phyloP scores from a whole-genome alignment of 2,113 vertebrate genomes.

The Vicugna pacos region DNA sequence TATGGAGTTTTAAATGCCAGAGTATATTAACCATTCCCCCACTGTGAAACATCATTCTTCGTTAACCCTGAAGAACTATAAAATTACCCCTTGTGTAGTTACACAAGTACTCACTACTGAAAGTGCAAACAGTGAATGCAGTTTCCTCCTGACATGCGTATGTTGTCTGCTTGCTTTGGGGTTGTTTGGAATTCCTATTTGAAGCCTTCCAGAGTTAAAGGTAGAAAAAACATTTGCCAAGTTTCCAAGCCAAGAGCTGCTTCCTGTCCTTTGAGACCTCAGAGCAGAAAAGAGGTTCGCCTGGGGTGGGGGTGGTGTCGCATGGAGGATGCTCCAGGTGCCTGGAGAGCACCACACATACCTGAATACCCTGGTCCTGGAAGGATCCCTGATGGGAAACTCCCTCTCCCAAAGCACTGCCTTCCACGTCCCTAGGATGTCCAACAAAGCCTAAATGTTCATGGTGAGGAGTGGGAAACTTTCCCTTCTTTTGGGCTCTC shows the following conservation, averaged over 20 bases:
- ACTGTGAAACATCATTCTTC: background rate
- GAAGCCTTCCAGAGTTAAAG: background rate
- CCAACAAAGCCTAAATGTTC: constrained; percentile 16
- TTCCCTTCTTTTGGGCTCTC: background rate
- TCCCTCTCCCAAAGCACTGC: constrained; percentile 50
- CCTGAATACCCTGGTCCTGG: constrained; percentile 41
- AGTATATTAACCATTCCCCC: background rate
- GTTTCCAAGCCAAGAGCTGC: background rate
- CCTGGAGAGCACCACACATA: constrained; percentile 71
- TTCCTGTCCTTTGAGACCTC: constrained; percentile 67
- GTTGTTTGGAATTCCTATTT: background rate
- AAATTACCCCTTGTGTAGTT: constrained; percentile 60
- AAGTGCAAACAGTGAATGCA: background rate
- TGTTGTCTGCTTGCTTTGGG: background rate
- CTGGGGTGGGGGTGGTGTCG: constrained; percentile 58
- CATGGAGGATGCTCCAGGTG: constrained; percentile 50
- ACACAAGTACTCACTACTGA: constrained; percentile 40
- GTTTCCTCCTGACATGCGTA: background rate
- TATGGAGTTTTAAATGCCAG: background rate
- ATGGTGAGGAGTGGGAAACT: background rate
- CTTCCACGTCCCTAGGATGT: background rate
- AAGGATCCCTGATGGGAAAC: constrained; percentile 73
- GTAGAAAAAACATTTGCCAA: background rate
- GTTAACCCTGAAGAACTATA: constrained; percentile 23
- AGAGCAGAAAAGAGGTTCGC: constrained; percentile 51